These are phyloP conservation scores for Laterallus jamaicensis DNA, from an alignment of 2,113 vertebrate genomes.

Conservation along the genomic window DNA sequence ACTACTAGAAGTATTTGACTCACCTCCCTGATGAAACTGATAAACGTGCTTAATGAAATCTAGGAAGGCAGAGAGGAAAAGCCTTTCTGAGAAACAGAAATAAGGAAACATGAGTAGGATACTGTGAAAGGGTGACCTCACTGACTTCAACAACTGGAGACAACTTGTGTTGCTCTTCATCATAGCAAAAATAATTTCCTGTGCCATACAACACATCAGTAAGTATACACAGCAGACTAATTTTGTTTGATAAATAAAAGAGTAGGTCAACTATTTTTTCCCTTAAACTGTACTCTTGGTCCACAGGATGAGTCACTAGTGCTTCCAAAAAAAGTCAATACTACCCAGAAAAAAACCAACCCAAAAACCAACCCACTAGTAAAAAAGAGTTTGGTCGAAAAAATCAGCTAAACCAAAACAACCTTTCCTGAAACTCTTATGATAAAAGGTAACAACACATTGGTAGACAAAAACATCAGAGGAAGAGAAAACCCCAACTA, in stretches of 20 bases:
- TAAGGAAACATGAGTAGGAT: neutral
- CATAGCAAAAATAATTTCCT: conserved; percentile 21
- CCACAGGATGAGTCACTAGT: neutral
- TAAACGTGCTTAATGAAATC: conserved; percentile 13
- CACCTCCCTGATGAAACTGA: conserved; percentile 16
- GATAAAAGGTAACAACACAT: neutral
- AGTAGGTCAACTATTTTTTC: conserved; percentile 1
- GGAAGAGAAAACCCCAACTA: neutral
- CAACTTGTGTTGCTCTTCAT: neutral
- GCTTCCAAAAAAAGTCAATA: neutral
- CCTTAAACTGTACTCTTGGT: neutral
- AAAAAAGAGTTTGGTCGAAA: neutral
- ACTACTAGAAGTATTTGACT: conserved; percentile 11
- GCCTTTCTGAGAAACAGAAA: conserved; percentile 19
- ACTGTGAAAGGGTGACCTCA: conserved; percentile 31
- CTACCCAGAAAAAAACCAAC: neutral
- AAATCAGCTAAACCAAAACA: neutral
- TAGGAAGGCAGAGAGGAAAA: conserved; percentile 18
- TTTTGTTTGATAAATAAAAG: conserved; percentile 37
- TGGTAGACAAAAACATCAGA: neutral
- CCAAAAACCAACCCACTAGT: neutral
- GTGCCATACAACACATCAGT: neutral
- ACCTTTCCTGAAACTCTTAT: neutral
- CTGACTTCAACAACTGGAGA: neutral
- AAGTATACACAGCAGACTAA: conserved; percentile 21